Percentiles rank a stretch among this genome's conserved stretches.
These are phyloP conservation scores for Brenthis ino DNA, from an alignment of 2,888 invertebrate genomes.

Conservation along the genomic window DNA sequence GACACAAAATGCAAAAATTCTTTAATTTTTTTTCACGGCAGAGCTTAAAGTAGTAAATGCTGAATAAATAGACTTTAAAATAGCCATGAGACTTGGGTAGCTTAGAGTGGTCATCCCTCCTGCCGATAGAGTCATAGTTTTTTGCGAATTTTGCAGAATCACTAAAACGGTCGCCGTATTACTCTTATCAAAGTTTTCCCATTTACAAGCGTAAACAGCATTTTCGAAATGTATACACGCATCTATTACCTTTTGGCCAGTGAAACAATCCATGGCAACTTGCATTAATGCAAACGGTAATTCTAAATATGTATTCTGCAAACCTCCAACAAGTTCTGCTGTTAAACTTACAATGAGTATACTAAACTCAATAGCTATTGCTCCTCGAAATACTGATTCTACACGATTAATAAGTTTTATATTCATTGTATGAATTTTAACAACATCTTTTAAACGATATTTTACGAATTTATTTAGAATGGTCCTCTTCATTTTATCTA, in stretches of 20 bases:
- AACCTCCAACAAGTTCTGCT: conserved; percentile 13
- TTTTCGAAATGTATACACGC: conserved; percentile 52
- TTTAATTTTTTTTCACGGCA: conserved; percentile 40
- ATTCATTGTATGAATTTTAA: conserved; percentile 50
- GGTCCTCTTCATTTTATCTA: conserved; percentile 12
- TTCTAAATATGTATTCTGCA: conserved; percentile 28
- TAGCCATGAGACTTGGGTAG: conserved; percentile 55
- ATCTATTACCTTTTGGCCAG: conserved; percentile 50
- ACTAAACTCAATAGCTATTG: conserved; percentile 55
- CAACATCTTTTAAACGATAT: conserved; percentile 46
- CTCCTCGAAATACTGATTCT: conserved; percentile 51
- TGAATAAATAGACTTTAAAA: conserved; percentile 59
- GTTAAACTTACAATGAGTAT: conserved; percentile 53
- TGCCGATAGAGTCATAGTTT: conserved; percentile 56
- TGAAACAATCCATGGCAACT: conserved; percentile 7
- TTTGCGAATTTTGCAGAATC: conserved; percentile 60
- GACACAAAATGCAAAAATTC: too few species aligned
- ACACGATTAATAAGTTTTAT: conserved; percentile 47
- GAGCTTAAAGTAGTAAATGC: conserved; percentile 60
- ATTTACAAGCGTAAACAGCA: conserved; percentile 60
- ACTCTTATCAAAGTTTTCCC: conserved; percentile 59
- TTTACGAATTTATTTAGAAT: conserved; percentile 50
- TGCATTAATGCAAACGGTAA: conserved; percentile 42
- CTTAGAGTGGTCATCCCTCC: conserved; percentile 57
- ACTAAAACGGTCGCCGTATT: conserved; percentile 59